Conservation (phyloP, 2,888 invertebrate genomes). For the Cerastis rubricosa region DNA sequence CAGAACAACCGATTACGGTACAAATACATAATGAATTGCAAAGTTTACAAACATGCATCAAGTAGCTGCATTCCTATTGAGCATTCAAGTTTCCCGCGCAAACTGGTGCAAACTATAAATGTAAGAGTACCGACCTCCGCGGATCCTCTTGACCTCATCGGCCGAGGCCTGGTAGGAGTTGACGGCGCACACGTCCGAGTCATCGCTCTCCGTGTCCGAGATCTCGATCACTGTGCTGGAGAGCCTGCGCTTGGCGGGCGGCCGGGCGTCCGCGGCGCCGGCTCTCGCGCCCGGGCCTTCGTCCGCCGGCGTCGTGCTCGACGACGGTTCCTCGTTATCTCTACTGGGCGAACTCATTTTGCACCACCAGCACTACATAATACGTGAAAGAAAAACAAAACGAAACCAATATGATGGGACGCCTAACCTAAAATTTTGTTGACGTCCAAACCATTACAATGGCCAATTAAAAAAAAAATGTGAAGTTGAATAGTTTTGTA, state of each 20-base stretch:
- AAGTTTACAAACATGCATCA: conserved; percentile 32
- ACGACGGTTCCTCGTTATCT: conserved; percentile 83
- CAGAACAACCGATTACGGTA: no score
- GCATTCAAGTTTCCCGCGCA: conserved; percentile 82
- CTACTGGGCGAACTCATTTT: conserved; percentile 87
- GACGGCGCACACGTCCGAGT: conserved; percentile 89
- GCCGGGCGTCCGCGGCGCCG: conserved; percentile 73
- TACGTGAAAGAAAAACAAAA: conserved; percentile 83
- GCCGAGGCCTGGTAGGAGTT: conserved; percentile 88
- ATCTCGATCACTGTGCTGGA: conserved; percentile 85
- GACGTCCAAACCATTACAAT: conserved; percentile 72
- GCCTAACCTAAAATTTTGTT: conserved; percentile 87
- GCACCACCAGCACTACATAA: conserved; percentile 83
- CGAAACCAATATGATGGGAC: conserved; percentile 84
- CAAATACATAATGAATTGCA: not conserved
- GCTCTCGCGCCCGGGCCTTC: conserved; percentile 70
- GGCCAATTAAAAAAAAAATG: conserved; percentile 23
- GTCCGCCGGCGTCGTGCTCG: conserved; percentile 74
- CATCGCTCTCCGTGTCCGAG: conserved; percentile 88
- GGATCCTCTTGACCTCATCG: conserved; percentile 88
- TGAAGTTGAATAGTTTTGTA: not conserved
- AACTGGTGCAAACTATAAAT: conserved; percentile 59
- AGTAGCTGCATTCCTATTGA: conserved; percentile 23
- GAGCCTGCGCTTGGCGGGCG: conserved; percentile 86
- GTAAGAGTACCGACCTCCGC: conserved; percentile 81